Conservation (phyloP, 2,888 invertebrate species). For the Hypercompe scribonia region DNA sequence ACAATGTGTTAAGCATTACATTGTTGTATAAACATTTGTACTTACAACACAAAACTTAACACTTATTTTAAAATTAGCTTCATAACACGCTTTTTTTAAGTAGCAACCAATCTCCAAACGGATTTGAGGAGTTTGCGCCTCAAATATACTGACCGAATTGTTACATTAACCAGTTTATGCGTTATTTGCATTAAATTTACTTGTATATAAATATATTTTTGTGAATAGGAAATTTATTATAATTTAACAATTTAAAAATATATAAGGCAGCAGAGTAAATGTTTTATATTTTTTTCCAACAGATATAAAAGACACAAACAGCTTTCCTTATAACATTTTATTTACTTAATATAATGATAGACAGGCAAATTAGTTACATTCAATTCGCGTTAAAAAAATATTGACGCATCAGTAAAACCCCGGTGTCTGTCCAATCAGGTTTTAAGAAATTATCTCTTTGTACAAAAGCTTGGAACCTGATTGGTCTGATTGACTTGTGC, state of each 20-base stretch:
- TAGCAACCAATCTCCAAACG: not conserved
- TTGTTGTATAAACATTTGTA: not conserved
- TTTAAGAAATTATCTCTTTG: too few species aligned
- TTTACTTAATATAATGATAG: not conserved
- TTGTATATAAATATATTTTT: not conserved
- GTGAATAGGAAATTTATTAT: not conserved
- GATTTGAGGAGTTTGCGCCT: not conserved
- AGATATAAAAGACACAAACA: slow-evolving; percentile 9
- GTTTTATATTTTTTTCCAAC: not conserved
- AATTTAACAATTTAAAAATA: not conserved
- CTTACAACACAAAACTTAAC: not conserved
- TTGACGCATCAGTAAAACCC: too few species aligned
- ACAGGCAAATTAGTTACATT: not conserved
- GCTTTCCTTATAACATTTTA: not conserved
- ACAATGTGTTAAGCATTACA: not conserved
- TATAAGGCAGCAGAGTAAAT: not conserved
- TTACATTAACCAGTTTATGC: not conserved
- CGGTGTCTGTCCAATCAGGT: too few species aligned
- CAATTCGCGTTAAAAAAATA: too few species aligned
- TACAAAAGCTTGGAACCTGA: too few species aligned
- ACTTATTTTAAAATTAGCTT: not conserved
- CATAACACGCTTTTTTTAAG: not conserved
- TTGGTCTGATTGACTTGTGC: too few species aligned
- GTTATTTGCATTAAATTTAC: not conserved
- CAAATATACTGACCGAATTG: not conserved